Evolutionary conservation across 2,797 vertebrate genomes (phyloP).

Genomic region (Halcyon leucocephala): DNA sequence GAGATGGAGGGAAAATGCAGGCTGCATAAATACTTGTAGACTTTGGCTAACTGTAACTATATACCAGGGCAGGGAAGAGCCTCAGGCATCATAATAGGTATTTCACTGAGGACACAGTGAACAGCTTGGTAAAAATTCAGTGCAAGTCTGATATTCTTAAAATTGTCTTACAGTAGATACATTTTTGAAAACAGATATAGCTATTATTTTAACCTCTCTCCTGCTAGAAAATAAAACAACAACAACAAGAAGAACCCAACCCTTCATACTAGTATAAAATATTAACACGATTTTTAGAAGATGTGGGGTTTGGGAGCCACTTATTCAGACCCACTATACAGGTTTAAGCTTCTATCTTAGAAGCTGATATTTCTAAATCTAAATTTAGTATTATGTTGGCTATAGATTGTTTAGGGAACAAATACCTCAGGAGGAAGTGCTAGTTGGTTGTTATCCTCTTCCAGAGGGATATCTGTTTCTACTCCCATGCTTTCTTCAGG

Average conservation of each 20-base stretch:
- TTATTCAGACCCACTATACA: neutral
- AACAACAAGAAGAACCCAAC: neutral
- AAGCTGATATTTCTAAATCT: neutral
- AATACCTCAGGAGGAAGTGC: slow-evolving; percentile 36
- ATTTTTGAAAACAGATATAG: neutral
- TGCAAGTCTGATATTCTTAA: neutral
- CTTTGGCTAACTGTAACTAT: neutral
- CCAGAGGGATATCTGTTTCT: neutral
- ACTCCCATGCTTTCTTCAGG: neutral
- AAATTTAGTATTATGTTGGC: neutral
- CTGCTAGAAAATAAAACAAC: neutral
- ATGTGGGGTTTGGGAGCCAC: neutral
- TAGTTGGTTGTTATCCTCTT: neutral
- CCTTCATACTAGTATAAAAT: neutral
- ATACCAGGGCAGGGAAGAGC: neutral
- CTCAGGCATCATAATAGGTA: neutral
- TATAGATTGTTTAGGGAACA: neutral
- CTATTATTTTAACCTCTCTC: neutral
- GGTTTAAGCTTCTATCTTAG: neutral
- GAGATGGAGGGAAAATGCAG: neutral
- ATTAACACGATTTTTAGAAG: neutral
- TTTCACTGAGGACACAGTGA: neutral
- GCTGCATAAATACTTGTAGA: neutral
- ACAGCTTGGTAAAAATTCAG: neutral
- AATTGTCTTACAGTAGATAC: neutral